Base-by-base conservation (phyloP, 2,888 invertebrate genomes). In the Synanthedon myopaeformis region DNA sequence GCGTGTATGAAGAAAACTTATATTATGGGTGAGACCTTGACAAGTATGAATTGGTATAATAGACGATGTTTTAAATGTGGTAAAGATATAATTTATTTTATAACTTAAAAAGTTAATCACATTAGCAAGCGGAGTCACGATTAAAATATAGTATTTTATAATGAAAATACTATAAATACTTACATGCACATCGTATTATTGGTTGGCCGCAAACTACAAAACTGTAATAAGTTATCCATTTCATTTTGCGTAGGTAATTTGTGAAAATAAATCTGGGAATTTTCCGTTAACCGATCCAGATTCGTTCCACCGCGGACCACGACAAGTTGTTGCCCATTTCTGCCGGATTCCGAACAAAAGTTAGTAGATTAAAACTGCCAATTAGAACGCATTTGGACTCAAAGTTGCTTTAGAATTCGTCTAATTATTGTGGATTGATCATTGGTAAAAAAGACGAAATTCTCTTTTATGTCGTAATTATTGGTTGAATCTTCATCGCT, bases 351-450 rank as follows among this genome's bases (percentile, higher is more conserved):
- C 75, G 78, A 74, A 82, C 80, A 81, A 82, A 86, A 85, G 83
- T 85, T 85, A 81, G 82, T 82, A 82, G 80, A 85, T 85, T 86
- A 83, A 85, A 85, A 83, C 83, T 86, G 83, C 84, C 85, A 85
- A 85, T 85, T 85, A 86, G 77, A 73, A 73, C 80, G 78, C 79
- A 83, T 83, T 85, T 84, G 77, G 83, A 82, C 82, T 83, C 79
- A 76, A 78, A 83, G 80, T 83, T 82, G 82, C 81, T 83, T 82
- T 79, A 81, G 81, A 83, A 83, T 82, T 82, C 76, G 68, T 74
- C 75, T 82, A 83, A 84, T 84, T 82, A 83, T 77, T 78, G 79
- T 80, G 79, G 76, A 76, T 76, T 79, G 82, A 84, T 80, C 80
- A 81, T 81, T 77, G 76, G 67, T 69, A 66, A 45, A 68, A 71